Base-by-base conservation (phyloP, 1,140 invertebrate species). In the Solenopsis fugax region DNA sequence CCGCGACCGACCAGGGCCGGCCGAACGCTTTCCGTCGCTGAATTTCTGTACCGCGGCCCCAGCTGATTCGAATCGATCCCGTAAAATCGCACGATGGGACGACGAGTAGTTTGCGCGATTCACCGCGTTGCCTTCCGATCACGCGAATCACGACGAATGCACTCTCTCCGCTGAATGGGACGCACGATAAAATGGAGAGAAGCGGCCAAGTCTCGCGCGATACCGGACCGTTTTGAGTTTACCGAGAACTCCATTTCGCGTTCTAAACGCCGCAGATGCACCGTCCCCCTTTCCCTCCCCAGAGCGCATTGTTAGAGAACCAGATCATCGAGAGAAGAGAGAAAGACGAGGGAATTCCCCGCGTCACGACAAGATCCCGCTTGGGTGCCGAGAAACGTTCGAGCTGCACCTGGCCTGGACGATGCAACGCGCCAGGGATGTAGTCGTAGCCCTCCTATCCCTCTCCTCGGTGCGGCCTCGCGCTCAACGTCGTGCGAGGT, bases 1-100 rank as follows among this genome's bases (percentile, higher is more conserved):
- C n/a, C 85, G 56, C 60, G 29, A 16, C 72, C 89, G 13, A 45
- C 16, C 77, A 88, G 89, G 81, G 65, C 76, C 82, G 89, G 34
- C 4, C 71, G 6, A 48, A 88, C 45, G 81, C 48, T 24, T 86
- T 77, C 64, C 80, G 58, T 41, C 60, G 73, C 73, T 48, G 50
- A 54, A 48, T 60, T 62, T 60, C 48, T 16, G n/a, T 21, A 21
- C 16, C 12, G 62, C 18, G 45, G 9, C 45, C 41, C 58, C 41
- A 10, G 29, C 29, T n/a, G 58, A 76, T 60, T 48, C 56, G 75
- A 48, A 65, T 80, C 77, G 77, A 65, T 80, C 77, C n/a, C 62
- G 41, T 21, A 18, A 71, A 52, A 58, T 58, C 12, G 52, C 41
- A 67, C 65, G 37, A 21, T 0, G 12, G 21, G 12, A 58, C 6